A percentile compares a stretch with the other conserved stretches of the same genome.
Conservation (phyloP, 2,888 invertebrate species). For the Mesopsocus fuscifrons region DNA sequence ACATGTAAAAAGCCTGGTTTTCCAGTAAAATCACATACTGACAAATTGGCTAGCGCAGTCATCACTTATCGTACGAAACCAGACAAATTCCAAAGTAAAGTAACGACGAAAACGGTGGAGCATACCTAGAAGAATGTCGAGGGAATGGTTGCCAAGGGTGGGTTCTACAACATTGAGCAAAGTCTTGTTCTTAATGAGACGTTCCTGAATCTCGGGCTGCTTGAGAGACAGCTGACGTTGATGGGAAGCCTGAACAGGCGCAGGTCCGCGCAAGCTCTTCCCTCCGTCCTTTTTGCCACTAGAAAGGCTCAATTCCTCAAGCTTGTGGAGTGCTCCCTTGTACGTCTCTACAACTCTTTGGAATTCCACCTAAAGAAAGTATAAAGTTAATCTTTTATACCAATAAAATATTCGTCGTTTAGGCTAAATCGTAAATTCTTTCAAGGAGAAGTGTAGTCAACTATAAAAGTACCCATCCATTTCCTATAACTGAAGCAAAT, state of each 20-base stretch:
- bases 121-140: conserved; percentile 50
- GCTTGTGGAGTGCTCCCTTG: conserved; percentile 67
- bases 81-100: too few relatives aligned
- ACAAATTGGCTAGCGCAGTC: too few relatives aligned
- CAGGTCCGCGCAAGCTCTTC: conserved; percentile 31
- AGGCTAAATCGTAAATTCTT: too few relatives aligned
- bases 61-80: too few relatives aligned
- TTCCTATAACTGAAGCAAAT: too few relatives aligned
- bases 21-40: too few relatives aligned
- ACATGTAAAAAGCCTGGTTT: too few relatives aligned
- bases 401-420: too few relatives aligned
- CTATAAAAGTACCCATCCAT: too few relatives aligned
- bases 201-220: conserved; percentile 65
- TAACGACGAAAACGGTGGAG: too few relatives aligned
- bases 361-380: conserved; percentile 35
- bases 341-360: conserved; percentile 69
- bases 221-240: conserved; percentile 69
- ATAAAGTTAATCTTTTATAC: too few relatives aligned
- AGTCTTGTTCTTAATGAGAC: conserved; percentile 82
- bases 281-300: conserved; percentile 28
- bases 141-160: conserved; percentile 59
- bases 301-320: conserved; percentile 50
- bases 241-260: conserved; percentile 72
- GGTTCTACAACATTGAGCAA: conserved; percentile 46
- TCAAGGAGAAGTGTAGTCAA: too few relatives aligned